Evolutionary conservation across 2,888 invertebrate genomes (phyloP).

Genomic region (Eumerus sabulonum): DNA sequence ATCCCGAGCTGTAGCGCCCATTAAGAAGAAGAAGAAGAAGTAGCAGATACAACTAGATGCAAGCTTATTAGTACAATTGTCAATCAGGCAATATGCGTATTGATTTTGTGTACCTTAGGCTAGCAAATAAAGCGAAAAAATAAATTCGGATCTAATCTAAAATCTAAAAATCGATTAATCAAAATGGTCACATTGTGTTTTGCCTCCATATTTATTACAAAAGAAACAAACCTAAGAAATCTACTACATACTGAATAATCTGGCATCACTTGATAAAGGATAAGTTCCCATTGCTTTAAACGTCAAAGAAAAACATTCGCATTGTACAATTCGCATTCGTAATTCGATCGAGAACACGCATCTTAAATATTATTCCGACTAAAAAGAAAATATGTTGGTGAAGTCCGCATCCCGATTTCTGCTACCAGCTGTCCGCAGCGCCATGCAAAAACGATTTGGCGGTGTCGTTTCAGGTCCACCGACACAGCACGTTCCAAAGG

Average conservation of each 20-base stretch:
- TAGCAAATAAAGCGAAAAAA: too few relatives aligned
- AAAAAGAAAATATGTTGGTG: constrained; percentile 73
- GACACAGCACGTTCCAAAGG: constrained; percentile 74
- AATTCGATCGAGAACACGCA: neutral
- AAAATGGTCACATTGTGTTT: too few relatives aligned
- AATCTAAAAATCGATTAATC: too few relatives aligned
- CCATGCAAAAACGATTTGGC: constrained; percentile 75
- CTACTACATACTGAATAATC: neutral
- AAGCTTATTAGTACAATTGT: too few relatives aligned
- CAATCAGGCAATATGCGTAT: too few relatives aligned
- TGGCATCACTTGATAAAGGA: neutral
- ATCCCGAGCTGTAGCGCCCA: too few relatives aligned
- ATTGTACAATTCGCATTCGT: constrained; percentile 1
- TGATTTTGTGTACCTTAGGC: too few relatives aligned
- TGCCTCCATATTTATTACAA: too few relatives aligned
- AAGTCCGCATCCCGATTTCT: constrained; percentile 75
- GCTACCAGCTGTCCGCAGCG: constrained; percentile 75
- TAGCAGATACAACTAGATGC: too few relatives aligned
- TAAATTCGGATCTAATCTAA: too few relatives aligned
- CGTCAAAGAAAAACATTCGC: constrained; percentile 47
- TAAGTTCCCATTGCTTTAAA: constrained; percentile 12
- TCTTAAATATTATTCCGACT: neutral
- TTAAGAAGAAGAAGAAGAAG: too few relatives aligned
- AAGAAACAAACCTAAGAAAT: too few relatives aligned
- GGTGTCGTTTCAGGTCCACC: constrained; percentile 77